Evolutionary conservation across 2,113 vertebrate genomes (phyloP).

Genomic region (Muscicapa adusta): DNA sequence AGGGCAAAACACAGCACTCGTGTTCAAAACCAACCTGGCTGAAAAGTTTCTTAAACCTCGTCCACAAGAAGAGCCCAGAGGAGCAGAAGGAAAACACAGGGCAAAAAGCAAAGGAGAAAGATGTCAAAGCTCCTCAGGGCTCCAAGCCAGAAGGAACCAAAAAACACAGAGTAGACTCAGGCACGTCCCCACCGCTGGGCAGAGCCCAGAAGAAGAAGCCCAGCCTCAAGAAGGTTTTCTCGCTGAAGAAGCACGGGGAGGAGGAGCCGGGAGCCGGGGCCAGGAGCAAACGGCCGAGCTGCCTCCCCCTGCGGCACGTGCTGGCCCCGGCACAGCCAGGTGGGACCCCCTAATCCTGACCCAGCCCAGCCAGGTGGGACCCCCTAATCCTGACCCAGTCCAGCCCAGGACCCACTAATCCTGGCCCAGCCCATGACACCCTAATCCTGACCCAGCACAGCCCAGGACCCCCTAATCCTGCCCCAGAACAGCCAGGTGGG

Average conservation of each 20-base stretch:
- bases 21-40: conserved; percentile 53
- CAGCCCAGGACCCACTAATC: no score
- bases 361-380: no score
- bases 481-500: no score
- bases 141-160: conserved; percentile 19
- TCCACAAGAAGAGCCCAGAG: conserved; percentile 70
- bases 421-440: no score
- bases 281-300: conserved; percentile 4
- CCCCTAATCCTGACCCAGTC: no score
- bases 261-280: neutral
- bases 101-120: conserved; percentile 72
- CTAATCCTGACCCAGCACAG: no score
- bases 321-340: neutral
- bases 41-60: conserved; percentile 72
- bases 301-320: conserved; percentile 43
- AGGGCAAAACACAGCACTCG: conserved; percentile 34
- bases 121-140: neutral
- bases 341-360: neutral
- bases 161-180: neutral
- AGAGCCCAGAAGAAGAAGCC: conserved; percentile 65
- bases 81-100: conserved; percentile 69
- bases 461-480: no score
- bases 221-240: conserved; percentile 54
- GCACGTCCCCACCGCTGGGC: neutral
- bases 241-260: conserved; percentile 49